Conservation (phyloP, 1,140 invertebrate species). For the Wiebesia pumilae region DNA sequence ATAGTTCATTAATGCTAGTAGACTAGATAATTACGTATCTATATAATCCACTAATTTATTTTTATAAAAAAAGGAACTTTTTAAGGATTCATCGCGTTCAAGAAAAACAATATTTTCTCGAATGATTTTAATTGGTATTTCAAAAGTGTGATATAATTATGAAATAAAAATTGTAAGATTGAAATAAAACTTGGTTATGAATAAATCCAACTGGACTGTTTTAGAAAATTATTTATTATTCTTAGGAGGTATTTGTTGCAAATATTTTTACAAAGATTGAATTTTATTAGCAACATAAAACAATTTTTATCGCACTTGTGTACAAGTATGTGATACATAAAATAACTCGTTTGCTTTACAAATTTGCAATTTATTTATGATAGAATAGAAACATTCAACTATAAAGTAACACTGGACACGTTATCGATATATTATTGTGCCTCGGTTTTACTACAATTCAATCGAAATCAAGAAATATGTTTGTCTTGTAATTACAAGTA, state of each 20-base stretch:
- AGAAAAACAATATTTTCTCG: background rate
- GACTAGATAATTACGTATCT: background rate
- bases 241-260: constrained; percentile 50
- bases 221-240: constrained; percentile 53
- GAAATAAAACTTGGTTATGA: constrained; percentile 5
- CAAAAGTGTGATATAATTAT: constrained; percentile 2
- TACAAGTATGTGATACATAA: constrained; percentile 42
- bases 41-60: background rate
- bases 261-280: constrained; percentile 47
- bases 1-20: background rate
- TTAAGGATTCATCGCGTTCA: background rate
- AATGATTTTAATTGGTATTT: background rate
- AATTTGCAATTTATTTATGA: constrained; percentile 16
- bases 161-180: background rate
- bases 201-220: background rate
- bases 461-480: constrained; percentile 16
- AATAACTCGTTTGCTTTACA: constrained; percentile 45
- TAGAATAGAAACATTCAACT: constrained; percentile 27
- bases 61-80: background rate
- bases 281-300: constrained; percentile 46
- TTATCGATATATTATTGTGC: background rate
- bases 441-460: background rate
- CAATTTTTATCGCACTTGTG: constrained; percentile 22
- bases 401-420: constrained; percentile 20
- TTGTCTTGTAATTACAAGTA: constrained; percentile 31